Percentiles rank a stretch among this genome's conserved stretches.
Evolutionary conservation across 1,140 invertebrate genomes (phyloP).

Genomic region (Palaemon carinicauda): DNA sequence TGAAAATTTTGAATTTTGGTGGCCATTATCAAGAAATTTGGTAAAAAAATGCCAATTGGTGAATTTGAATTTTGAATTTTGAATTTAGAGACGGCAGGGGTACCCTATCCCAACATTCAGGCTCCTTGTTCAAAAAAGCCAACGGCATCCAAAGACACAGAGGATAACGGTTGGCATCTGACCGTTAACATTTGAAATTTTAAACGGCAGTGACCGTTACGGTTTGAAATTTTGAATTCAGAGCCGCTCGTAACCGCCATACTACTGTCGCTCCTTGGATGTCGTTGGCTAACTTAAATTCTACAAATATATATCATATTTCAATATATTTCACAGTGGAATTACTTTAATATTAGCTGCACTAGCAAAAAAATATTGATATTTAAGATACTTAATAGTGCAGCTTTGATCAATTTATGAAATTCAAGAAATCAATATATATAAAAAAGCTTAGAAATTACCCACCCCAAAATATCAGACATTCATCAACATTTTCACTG

Average conservation of each 20-base stretch:
- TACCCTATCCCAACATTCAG: slow-evolving; percentile 99
- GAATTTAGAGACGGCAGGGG: slow-evolving; percentile 74
- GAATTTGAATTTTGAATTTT: background rate
- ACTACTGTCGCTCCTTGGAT: slow-evolving; percentile 39
- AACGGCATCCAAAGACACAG: slow-evolving; percentile 47
- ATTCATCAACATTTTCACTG: background rate
- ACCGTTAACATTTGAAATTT: too few relatives aligned
- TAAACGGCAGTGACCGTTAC: too few relatives aligned
- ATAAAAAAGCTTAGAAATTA: too few relatives aligned
- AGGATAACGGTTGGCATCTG: background rate
- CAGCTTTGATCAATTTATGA: too few relatives aligned
- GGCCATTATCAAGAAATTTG: too few relatives aligned
- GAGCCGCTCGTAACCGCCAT: background rate
- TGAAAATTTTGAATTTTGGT: background rate
- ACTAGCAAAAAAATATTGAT: too few relatives aligned
- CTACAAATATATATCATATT: slow-evolving; percentile 28
- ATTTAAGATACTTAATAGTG: too few relatives aligned
- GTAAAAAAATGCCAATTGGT: slow-evolving; percentile 11
- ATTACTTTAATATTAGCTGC: background rate
- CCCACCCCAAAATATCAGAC: background rate
- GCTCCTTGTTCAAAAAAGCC: slow-evolving; percentile 65
- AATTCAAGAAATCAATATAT: too few relatives aligned
- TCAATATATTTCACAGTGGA: background rate
- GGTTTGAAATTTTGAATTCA: background rate
- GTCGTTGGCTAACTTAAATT: slow-evolving; percentile 26